Conservation (phyloP, 1,140 invertebrate genomes). For the Pachyrhynchus sulphureomaculatus region DNA sequence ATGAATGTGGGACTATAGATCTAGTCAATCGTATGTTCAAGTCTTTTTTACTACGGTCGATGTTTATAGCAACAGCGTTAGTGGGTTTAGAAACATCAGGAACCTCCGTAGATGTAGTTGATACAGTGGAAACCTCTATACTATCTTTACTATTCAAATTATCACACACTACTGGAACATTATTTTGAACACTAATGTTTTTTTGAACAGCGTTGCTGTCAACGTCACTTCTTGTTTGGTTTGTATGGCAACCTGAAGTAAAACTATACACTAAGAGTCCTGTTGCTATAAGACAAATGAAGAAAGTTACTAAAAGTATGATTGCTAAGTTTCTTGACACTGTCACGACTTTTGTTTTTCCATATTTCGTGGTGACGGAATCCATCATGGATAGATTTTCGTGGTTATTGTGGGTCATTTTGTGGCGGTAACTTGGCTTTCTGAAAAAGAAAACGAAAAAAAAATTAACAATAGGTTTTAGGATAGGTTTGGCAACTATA, state of each 20-base stretch:
- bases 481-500: too few species aligned
- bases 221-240: background rate
- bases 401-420: slow-evolving; percentile 37
- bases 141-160: too few species aligned
- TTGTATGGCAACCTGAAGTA: slow-evolving; percentile 17
- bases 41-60: background rate
- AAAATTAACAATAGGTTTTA: too few species aligned
- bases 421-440: background rate
- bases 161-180: too few species aligned
- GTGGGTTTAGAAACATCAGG: too few species aligned
- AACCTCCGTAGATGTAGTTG: too few species aligned
- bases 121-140: too few species aligned
- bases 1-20: slow-evolving; percentile 65
- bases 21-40: slow-evolving; percentile 66
- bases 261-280: slow-evolving; percentile 37
- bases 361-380: slow-evolving; percentile 33
- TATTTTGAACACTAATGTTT: too few species aligned
- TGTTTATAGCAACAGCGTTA: too few species aligned
- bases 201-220: too few species aligned
- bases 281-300: slow-evolving; percentile 34
- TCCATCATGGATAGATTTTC: slow-evolving; percentile 37
- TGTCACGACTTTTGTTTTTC: slow-evolving; percentile 31
- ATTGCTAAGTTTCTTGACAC: slow-evolving; percentile 35
- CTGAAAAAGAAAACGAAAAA: too few species aligned
- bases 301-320: slow-evolving; percentile 29